Evolutionary conservation across 2,113 vertebrate species (phyloP), one percentile per base, ranked within the genome.

Genomic region (Vombatus ursinus): DNA sequence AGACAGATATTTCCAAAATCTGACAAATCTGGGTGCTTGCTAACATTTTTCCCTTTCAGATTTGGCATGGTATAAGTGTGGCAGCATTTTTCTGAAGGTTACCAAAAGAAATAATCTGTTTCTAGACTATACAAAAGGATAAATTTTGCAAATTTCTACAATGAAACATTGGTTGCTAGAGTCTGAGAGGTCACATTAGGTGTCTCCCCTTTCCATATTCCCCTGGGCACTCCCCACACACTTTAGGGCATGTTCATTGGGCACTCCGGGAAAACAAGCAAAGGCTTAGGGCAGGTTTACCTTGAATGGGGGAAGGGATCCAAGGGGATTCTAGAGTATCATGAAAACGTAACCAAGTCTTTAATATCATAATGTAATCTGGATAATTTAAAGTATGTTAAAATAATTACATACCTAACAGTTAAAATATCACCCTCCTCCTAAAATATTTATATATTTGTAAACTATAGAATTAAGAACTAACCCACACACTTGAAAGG

Each of bases 401-500:
- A 47, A 92, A 4, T 50, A 97, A 95, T 96, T 89, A 25, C 44
- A 68, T 92, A 95, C 93, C 48, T 49, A n/a, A 91, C 25, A 37
- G 4, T n/a, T 77, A 49, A 91, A 53, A n/a, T 92, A 90, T 95
- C 16, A 19, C 37, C 37, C 12, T 19, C 28, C 14, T 19, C 37
- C 12, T 14, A 22, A 52, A n/a, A 89, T 14, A 94, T 97, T 96
- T 94, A 52, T 95, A 95, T 54, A 97, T 89, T 91, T 97, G 95
- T 95, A 96, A 96, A 49, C 48, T 53, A n/a, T 91, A n/a, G 89
- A 28, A 23, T 95, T 48, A 95, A 84, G 94, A 96, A 97, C 44
- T 96, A 96, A 97, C 68, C 50, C 49, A 93, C 57, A 53, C 89
- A 95, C 94, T 96, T 96, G 57, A 98, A 97, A 98, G 91, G 26